Base-by-base conservation (phyloP, 2,797 vertebrate genomes). In the Pelobates cultripes region DNA sequence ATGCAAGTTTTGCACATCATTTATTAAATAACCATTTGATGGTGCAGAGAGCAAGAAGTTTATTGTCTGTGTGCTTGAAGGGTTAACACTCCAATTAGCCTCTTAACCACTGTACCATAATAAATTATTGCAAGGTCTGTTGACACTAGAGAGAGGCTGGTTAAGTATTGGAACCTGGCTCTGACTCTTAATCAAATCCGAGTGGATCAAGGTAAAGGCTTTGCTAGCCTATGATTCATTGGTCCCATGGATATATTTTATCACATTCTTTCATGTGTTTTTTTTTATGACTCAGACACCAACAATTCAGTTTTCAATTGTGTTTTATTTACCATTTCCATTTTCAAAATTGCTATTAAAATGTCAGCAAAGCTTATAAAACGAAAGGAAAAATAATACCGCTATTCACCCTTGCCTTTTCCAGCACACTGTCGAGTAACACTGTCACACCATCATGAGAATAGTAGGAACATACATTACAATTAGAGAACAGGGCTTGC, bases 261-360 rank as follows among this genome's bases (percentile, higher is more conserved):
- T 80, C 47, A 75, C 42, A 43, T 84, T 64, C 72, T 28, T 84
- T 84, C 70, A 76, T 75, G 68, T 78, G 51, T 51, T 57, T 12
- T 64, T 3, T 70, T 84, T 84, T 80, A 66, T 80, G 72, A 51
- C 78, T 71, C 77, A 78, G 63, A 47, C 70, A 77, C 64, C 60
- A 70, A 70, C 75, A 61, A 74, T 78, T 69, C 53, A 8, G 51
- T 69, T 83, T 73, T 78, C 79, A 75, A 81, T 81, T 75, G 47
- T 42, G 67, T 61, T 83, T 77, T 83, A 78, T 68, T 83, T 73
- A 73, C 63, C 75, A 78, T 73, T 83, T 83, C 73, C 81, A 51
- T 43, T 83, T 83, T 83, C 51, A 69, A 51, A 51, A 83, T 73
- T 69, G 51, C 70, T 78, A 68, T 73, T 83, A 83, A 73, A 78